Conservation (phyloP, 2,113 vertebrate genomes). For the Burhinus bistriatus region DNA sequence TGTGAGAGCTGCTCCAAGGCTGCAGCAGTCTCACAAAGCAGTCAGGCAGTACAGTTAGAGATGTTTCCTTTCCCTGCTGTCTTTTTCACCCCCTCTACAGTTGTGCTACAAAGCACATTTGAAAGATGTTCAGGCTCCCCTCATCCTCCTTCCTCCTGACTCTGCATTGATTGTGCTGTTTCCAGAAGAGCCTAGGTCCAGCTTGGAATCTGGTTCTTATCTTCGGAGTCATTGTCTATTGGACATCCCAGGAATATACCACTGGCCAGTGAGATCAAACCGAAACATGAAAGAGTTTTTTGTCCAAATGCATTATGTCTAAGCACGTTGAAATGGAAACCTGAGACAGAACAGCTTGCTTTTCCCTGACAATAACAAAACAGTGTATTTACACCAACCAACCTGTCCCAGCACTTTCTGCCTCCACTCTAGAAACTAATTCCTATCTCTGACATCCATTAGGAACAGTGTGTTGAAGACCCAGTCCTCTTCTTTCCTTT, state of each 20-base stretch:
- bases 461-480: not conserved
- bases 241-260: not conserved
- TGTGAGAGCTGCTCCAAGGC: not conserved
- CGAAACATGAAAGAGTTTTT: not conserved
- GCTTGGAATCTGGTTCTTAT: not conserved
- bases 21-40: not conserved
- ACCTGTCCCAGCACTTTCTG: not conserved
- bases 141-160: not conserved
- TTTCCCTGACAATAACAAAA: not conserved
- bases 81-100: not conserved
- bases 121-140: not conserved
- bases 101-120: not conserved
- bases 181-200: not conserved
- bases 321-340: not conserved
- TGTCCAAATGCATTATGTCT: not conserved
- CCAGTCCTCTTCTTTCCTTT: not conserved
- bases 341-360: conserved; percentile 1
- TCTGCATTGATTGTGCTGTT: not conserved
- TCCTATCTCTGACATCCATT: not conserved
- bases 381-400: not conserved
- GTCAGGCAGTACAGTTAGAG: not conserved
- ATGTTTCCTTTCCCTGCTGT: not conserved
- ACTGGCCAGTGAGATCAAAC: not conserved
- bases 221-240: not conserved
- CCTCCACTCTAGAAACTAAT: not conserved